Percentiles rank a stretch among this genome's conserved stretches.
phyloP scores from a whole-genome alignment of 1,140 invertebrate genomes.

The Colletes latitarsis region DNA sequence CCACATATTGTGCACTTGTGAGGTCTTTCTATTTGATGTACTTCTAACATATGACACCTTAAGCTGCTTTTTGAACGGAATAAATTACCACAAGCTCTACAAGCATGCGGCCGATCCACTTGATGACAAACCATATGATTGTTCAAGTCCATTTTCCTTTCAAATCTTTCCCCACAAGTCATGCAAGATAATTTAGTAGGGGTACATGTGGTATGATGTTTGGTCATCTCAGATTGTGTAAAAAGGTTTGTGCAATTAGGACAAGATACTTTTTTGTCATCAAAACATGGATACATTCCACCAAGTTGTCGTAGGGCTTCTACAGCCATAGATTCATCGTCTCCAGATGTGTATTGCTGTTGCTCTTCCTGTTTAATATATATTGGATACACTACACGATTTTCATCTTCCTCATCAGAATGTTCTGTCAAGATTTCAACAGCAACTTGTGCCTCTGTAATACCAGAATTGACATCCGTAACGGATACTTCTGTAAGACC shows the following conservation, averaged over 20 bases:
- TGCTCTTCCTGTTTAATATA: slow-evolving; percentile 74
- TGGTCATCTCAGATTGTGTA: slow-evolving; percentile 58
- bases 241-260: slow-evolving; percentile 61
- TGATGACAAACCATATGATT: slow-evolving; percentile 80
- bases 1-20: slow-evolving; percentile 79
- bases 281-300: slow-evolving; percentile 77
- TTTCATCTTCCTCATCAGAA: slow-evolving; percentile 67
- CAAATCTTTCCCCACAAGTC: slow-evolving; percentile 75
- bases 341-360: slow-evolving; percentile 73
- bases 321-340: slow-evolving; percentile 80
- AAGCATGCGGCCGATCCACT: slow-evolving; percentile 76
- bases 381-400: slow-evolving; percentile 68
- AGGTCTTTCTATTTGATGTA: slow-evolving; percentile 69
- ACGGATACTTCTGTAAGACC: slow-evolving; percentile 60
- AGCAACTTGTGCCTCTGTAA: slow-evolving; percentile 58
- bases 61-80: slow-evolving; percentile 76
- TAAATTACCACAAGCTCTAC: slow-evolving; percentile 76
- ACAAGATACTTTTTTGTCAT: slow-evolving; percentile 72
- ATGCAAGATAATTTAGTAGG: slow-evolving; percentile 69
- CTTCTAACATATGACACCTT: slow-evolving; percentile 72
- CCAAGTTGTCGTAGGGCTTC: slow-evolving; percentile 80
- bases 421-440: slow-evolving; percentile 69
- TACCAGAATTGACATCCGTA: slow-evolving; percentile 46
- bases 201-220: slow-evolving; percentile 67
- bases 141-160: slow-evolving; percentile 75